A percentile compares a stretch with the other conserved stretches of the same genome.
phyloP scores from a whole-genome alignment of 2,888 invertebrate genomes.

The Tipula helvola region DNA sequence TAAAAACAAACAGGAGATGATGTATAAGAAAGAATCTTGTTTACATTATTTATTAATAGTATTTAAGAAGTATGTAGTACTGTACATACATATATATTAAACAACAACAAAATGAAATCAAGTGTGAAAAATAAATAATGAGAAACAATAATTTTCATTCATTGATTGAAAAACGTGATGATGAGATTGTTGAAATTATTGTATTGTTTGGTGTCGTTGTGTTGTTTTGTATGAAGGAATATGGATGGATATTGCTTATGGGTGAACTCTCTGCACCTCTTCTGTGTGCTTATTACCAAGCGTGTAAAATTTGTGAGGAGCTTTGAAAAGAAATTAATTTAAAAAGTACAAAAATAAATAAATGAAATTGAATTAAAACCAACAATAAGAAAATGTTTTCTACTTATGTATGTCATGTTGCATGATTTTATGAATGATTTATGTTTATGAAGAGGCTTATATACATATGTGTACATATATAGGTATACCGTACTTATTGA shows the following conservation, averaged over 20 bases:
- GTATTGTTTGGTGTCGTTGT: background rate
- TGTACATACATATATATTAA: background rate
- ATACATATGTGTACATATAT: background rate
- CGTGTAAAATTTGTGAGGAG: background rate
- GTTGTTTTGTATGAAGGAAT: background rate
- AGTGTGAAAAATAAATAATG: conserved; percentile 10
- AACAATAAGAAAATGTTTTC: background rate
- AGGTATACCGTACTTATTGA: background rate
- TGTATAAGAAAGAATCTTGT: conserved; percentile 10
- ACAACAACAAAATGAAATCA: background rate
- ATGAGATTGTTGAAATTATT: background rate
- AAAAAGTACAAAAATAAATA: background rate
- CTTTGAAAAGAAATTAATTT: background rate
- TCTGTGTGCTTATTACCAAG: background rate
- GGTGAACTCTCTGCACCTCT: background rate
- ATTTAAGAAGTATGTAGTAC: background rate
- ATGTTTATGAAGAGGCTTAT: background rate
- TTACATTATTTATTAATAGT: conserved; percentile 10
- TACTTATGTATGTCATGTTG: background rate
- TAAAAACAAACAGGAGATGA: conserved; percentile 7
- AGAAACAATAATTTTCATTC: conserved; percentile 9
- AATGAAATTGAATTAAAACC: background rate
- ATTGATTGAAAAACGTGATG: conserved; percentile 9
- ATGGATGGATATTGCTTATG: background rate
- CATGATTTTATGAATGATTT: conserved; percentile 4